Percentiles rank a stretch among this genome's conserved stretches.
phyloP scores from a whole-genome alignment of 2,888 invertebrate species.

The Xestia ashworthii region DNA sequence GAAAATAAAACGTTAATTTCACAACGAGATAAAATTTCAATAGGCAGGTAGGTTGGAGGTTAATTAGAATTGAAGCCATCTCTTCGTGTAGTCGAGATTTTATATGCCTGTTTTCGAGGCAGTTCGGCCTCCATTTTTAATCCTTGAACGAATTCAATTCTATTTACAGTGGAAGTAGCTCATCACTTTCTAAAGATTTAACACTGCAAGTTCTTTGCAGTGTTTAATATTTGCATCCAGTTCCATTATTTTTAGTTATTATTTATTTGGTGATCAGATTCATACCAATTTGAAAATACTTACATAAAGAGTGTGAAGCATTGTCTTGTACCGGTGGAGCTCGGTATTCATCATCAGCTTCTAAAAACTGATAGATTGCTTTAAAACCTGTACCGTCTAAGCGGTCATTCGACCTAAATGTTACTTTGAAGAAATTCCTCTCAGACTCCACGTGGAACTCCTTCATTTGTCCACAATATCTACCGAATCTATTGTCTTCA shows the following conservation, averaged over 20 bases:
- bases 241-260: not conserved
- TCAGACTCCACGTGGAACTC: slow-evolving; percentile 96
- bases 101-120: not conserved
- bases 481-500: slow-evolving; percentile 96
- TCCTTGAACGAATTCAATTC: not conserved
- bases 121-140: too few species aligned
- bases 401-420: slow-evolving; percentile 98
- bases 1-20: slow-evolving; percentile 38
- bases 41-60: not conserved
- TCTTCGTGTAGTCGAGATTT: not conserved
- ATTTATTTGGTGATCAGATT: not conserved
- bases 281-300: slow-evolving; percentile 65
- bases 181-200: not conserved
- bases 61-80: not conserved
- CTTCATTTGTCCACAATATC: slow-evolving; percentile 96
- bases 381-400: slow-evolving; percentile 98
- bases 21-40: not conserved
- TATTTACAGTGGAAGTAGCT: not conserved
- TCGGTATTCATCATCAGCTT: slow-evolving; percentile 91
- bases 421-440: slow-evolving; percentile 97
- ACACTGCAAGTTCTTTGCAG: not conserved
- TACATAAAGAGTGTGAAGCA: slow-evolving; percentile 81
- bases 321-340: slow-evolving; percentile 84
- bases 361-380: slow-evolving; percentile 96
- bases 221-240: too few species aligned